Evolutionary conservation across 2,888 invertebrate genomes (phyloP).

Genomic region (Leptinotarsa haldemani): DNA sequence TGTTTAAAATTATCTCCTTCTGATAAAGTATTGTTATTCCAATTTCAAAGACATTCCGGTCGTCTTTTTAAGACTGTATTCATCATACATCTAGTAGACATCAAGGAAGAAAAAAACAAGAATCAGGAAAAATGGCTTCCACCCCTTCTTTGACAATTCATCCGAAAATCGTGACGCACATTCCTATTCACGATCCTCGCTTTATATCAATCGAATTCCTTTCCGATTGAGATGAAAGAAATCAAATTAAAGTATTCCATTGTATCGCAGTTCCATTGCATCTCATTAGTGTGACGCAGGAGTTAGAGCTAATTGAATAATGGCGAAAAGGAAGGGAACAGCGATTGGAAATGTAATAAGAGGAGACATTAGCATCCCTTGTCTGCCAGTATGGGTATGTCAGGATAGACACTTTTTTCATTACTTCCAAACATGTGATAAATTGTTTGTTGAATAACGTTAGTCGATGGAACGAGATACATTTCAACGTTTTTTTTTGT

Average conservation of each 20-base stretch:
- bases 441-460: too few species aligned
- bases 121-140: not conserved
- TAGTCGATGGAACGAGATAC: too few species aligned
- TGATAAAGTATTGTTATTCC: too few species aligned
- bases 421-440: too few species aligned
- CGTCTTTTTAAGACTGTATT: not conserved
- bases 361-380: slow-evolving; percentile 16
- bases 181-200: not conserved
- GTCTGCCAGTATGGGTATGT: too few species aligned
- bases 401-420: too few species aligned
- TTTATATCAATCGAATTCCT: slow-evolving; percentile 45
- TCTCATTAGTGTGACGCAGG: slow-evolving; percentile 58
- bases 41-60: too few species aligned
- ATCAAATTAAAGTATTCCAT: slow-evolving; percentile 59
- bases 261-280: slow-evolving; percentile 58
- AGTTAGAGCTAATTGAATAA: slow-evolving; percentile 59
- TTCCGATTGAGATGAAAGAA: slow-evolving; percentile 44
- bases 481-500: too few species aligned
- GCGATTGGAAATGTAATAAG: slow-evolving; percentile 23
- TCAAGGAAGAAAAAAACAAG: not conserved
- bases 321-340: slow-evolving; percentile 43
- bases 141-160: not conserved
- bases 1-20: too few species aligned
- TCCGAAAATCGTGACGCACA: slow-evolving; percentile 11
- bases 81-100: not conserved